Evolutionary conservation across 2,888 invertebrate genomes (phyloP).

Genomic region (Choristoneura rosaceana): DNA sequence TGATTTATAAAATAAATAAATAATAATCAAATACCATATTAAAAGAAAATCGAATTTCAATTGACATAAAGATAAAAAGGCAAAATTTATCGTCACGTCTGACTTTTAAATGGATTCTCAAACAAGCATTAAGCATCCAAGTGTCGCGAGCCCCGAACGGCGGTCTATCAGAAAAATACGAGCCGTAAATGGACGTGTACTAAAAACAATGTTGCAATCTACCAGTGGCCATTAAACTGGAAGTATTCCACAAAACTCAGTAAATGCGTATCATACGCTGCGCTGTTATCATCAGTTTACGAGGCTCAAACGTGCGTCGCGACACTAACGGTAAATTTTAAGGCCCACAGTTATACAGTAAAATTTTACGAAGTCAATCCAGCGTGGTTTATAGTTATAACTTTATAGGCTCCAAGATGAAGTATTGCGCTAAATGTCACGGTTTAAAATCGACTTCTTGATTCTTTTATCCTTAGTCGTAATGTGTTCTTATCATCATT

Average conservation of each 20-base stretch:
- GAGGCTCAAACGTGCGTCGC: slow-evolving; percentile 36
- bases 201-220: slow-evolving; percentile 42
- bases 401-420: slow-evolving; percentile 7
- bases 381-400: slow-evolving; percentile 21
- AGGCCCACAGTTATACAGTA: slow-evolving; percentile 35
- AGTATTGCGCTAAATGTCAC: slow-evolving; percentile 2
- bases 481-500: slow-evolving; percentile 2
- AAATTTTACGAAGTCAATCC: slow-evolving; percentile 36
- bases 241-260: slow-evolving; percentile 41
- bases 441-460: background rate
- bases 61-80: background rate
- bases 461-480: background rate
- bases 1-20: too few species aligned
- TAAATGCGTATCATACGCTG: slow-evolving; percentile 31
- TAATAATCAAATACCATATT: too few species aligned
- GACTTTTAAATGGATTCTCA: background rate
- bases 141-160: slow-evolving; percentile 18
- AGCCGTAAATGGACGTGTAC: slow-evolving; percentile 29
- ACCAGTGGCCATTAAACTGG: slow-evolving; percentile 36
- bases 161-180: slow-evolving; percentile 33
- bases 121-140: background rate
- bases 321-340: slow-evolving; percentile 36
- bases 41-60: too few species aligned
- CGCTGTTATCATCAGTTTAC: slow-evolving; percentile 35
- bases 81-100: background rate